Evolutionary conservation across 2,113 vertebrate genomes (phyloP), one percentile per base, ranked within the genome.

Genomic region (Spermophilus dauricus): DNA sequence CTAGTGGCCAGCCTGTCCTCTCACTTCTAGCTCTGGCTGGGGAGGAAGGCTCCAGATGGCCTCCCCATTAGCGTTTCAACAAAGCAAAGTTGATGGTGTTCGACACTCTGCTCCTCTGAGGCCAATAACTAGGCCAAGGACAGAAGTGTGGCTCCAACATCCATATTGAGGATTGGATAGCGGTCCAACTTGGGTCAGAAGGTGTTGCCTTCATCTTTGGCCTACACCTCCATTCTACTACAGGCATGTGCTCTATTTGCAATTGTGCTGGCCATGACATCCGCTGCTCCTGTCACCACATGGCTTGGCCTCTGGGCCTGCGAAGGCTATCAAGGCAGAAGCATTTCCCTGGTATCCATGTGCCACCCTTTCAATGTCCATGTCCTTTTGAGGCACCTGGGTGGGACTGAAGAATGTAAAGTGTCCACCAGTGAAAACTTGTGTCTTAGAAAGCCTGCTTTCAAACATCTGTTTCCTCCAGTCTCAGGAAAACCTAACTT

Each of bases 201-300:
- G 61, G 10, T 53, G 13, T 34, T 32, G 4, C 42, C 48, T 39
- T 78, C 11, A 16, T 30, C 51, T 65, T 91, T 88, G 72, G 67
- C 6, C 16, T 16, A 17, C 3, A 42, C 51, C 8, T 37, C 30
- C 72, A 13, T 39, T 34, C 69, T 80, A 14, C 94, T 13, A 24
- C 3, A 4, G 30, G 16, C 8, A 22, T 11, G 42, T 30, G 2
- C n/a, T 7, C 9, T 45, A 6, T 42, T 42, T 28, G 67, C 6
- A 14, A 7, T 24, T 37, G 34, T 75, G 39, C 5, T 65, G 24
- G 5, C 2, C 32, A 20, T 10, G 42, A 61, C 17, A 0, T n/a
- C 18, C 5, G 16, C 5, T 22, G 8, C 10, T 69, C 20, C 30
- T 28, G 0, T 4, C 28, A 32, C 34, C 22, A 1, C 5, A 18